phyloP scores from a whole-genome alignment of 2,113 vertebrate genomes.

The Erpornis zantholeuca region DNA sequence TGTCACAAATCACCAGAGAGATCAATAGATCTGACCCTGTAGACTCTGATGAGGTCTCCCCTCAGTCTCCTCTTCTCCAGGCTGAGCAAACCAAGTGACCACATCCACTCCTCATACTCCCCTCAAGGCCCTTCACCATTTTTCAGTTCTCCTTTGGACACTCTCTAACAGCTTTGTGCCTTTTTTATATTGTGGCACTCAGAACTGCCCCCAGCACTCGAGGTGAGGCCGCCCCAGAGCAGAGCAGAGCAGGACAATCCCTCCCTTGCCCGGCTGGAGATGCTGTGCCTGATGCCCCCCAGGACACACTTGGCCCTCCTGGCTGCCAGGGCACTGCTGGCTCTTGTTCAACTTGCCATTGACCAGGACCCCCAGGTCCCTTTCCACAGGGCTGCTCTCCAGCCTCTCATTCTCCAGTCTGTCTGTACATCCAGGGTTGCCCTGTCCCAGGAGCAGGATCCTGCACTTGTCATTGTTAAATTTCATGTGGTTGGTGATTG shows the following conservation, averaged over 20 bases:
- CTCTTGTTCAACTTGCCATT: accelerated
- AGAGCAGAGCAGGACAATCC: background rate
- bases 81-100: background rate
- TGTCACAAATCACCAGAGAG: background rate
- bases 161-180: background rate
- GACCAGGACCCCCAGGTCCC: accelerated
- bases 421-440: background rate
- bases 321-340: background rate
- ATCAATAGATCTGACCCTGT: background rate
- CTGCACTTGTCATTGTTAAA: background rate
- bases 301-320: background rate
- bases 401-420: background rate
- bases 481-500: background rate
- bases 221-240: accelerated
- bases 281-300: background rate
- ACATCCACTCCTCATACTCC: background rate
- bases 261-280: accelerated
- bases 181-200: background rate
- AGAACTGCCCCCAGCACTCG: accelerated
- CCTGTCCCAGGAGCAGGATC: background rate
- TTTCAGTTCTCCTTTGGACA: background rate
- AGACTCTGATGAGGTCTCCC: background rate
- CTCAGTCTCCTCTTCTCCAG: background rate
- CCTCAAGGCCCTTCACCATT: background rate
- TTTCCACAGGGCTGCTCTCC: background rate